Base-by-base conservation (phyloP, 2,797 vertebrate species). In the Austrolebias charrua region DNA sequence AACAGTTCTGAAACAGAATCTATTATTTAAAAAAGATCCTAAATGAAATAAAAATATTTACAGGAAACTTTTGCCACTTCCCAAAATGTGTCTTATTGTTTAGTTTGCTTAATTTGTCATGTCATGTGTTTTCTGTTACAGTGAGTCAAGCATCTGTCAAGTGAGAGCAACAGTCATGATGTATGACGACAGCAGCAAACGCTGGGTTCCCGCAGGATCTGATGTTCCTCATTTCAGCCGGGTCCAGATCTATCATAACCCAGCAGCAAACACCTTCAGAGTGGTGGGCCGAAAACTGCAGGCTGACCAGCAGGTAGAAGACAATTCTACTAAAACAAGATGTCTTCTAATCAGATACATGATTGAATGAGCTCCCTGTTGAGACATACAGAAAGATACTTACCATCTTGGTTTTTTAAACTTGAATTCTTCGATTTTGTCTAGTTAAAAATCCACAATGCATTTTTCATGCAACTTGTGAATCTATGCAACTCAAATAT, bases 71-170 rank as follows among this genome's bases (percentile, higher is more conserved):
- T 33, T 33, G 9, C 2, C 7, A 9, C 31, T 33, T 33, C 9
- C 7, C 31, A 33, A 33, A 33, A 33, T 33, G 5, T 33, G 31
- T 33, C 31, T 9, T 33, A 3, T 6, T 33, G 31, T 33, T 33
- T 33, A 33, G 31, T 33, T 33, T 33, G 6, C 31, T 6, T 33
- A 18, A n/a, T 9, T 9, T 14, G 29, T 33, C 16, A 11, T 24
- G 3, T 42, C 19, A 10, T 44, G 18, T 7, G 6, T 38, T 63
- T 14, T 38, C 5, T 55, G 28, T 35, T 29, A 20, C 83, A 98
- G 96, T 69, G 96, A 98, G 91, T 93, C 95, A 86, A 98, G 96
- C 85, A 94, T 96, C 83, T 98, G 96, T 91, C 95, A 96, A 91
- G 96, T 96, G 59, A 95, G 94, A 87, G 96, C 96, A 52, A 96